Base-by-base conservation (phyloP, 2,113 vertebrate genomes). In the Pteruthius melanotis region DNA sequence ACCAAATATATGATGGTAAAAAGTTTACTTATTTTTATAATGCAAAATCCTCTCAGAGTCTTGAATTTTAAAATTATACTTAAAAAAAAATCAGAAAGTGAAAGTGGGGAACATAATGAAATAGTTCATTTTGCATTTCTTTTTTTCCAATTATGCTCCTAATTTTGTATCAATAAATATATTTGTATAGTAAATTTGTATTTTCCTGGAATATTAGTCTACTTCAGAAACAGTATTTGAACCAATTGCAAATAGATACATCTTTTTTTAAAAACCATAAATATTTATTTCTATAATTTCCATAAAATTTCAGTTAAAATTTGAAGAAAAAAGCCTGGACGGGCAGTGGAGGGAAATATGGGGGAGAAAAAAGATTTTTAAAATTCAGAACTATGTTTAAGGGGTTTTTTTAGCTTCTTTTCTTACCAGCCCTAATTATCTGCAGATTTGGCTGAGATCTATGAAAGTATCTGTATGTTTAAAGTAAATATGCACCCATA, bases 401-500 rank as follows among this genome's bases (percentile, higher is more conserved):
- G 28, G 9, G 1, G 1, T 0, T 54, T 59, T 72, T 91, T 75
- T 18, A 81, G n/a, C 19, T 16, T 72, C 13, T 35, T 78, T 86
- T 95, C 74, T 57, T 79, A 45, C 2, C 61, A 87, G 6, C 8
- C 21, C 11, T 76, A 93, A 91, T 89, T 79, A 82, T 88, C 49
- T 74, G 15, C 54, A 76, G 24, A 72, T 90, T 83, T 74, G 39
- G 40, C 45, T 72, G 49, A 93, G 66, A 30, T 85, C n/a, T 89
- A 12, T 77, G 57, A 65, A 95, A 52, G 39, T 30, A 68, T 84
- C 40, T 76, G 27, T 84, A 69, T 57, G 21, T 63, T 94, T 83
- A 91, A 94, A 95, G 87, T 80, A 94, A 94, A 91, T 85, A 85
- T 47, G 33, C 61, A 61, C 11, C 49, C 35, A 22, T 93, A 87